Evolutionary conservation across 2,113 vertebrate genomes (phyloP), one percentile per base, ranked within the genome.

Genomic region (Psilopogon haemacephalus): DNA sequence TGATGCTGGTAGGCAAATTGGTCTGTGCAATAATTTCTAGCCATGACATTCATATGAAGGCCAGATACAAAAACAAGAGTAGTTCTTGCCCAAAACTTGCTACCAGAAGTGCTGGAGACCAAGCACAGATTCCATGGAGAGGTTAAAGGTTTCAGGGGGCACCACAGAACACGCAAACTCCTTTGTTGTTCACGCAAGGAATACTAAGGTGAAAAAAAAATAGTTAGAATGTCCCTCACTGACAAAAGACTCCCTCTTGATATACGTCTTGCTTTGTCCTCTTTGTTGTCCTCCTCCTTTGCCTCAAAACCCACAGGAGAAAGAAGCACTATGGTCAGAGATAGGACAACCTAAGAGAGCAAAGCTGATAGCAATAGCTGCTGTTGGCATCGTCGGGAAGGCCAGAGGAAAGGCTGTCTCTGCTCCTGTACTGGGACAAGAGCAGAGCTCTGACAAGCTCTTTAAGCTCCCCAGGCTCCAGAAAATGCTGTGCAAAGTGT

Each of bases 401-500:
- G 77, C 73, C 37, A 33, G 77, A 87, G 68, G 77, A 78, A 76
- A 78, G 50, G 84, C 42, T 1, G 28, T 86, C 70, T 93, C 62
- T 89, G 88, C 84, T 88, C 19, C 83, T 93, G 65, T 80, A 46
- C 14, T 16, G 80, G 91, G 90, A 97, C 90, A 89, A 96, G 86
- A 95, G 96, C 97, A 97, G 94, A 93, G 97, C 96, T 97, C 98
- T 98, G 98, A 98, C 98, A 98, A 98, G 98, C 97, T 98, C 96
- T 98, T 98, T 96, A 96, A 97, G 97, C 96, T 97, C 96, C 96
- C 94, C 91, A 97, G 98, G 98, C 97, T 98, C 98, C 98, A 97
- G 98, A 98, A 98, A 98, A 98, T 98, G 98, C 98, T 98, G 97
- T 93, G 97, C 98, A 98, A 98, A 98, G 98, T 98, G 97, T 98